Conservation (phyloP, 2,797 vertebrate species). For the Heteromormyrus szaboi region DNA sequence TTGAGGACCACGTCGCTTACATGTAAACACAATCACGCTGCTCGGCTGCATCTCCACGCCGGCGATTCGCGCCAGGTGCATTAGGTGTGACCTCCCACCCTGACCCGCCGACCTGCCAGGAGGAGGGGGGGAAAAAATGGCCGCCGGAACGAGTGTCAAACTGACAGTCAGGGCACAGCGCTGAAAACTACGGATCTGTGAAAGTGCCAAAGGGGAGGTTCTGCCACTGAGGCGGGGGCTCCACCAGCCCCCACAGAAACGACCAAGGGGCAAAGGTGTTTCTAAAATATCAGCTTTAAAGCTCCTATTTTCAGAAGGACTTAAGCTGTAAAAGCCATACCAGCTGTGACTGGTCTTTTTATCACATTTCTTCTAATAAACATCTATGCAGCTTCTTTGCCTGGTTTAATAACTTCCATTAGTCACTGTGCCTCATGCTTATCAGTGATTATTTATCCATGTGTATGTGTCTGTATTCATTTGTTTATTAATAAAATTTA, state of each 20-base stretch:
- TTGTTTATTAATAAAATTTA: neutral
- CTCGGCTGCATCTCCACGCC: neutral
- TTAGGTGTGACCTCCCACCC: neutral
- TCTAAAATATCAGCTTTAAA: neutral
- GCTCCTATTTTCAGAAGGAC: neutral
- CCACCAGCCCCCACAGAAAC: neutral
- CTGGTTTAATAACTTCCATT: neutral
- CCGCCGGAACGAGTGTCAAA: neutral
- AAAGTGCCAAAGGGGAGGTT: neutral
- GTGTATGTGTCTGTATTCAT: neutral
- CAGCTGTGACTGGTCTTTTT: neutral
- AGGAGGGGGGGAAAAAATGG: neutral
- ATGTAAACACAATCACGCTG: neutral
- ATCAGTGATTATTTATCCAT: neutral
- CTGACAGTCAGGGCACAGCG: neutral
- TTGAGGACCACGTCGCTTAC: neutral
- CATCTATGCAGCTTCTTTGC: neutral
- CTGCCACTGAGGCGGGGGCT: neutral
- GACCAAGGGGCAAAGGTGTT: neutral
- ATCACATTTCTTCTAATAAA: neutral
- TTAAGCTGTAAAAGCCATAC: neutral
- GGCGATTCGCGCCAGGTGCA: neutral
- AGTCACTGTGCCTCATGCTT: neutral
- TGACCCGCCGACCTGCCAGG: neutral
- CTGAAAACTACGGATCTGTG: neutral